Evolutionary conservation across 2,113 vertebrate genomes (phyloP).

Genomic region (Cynocephalus volans): DNA sequence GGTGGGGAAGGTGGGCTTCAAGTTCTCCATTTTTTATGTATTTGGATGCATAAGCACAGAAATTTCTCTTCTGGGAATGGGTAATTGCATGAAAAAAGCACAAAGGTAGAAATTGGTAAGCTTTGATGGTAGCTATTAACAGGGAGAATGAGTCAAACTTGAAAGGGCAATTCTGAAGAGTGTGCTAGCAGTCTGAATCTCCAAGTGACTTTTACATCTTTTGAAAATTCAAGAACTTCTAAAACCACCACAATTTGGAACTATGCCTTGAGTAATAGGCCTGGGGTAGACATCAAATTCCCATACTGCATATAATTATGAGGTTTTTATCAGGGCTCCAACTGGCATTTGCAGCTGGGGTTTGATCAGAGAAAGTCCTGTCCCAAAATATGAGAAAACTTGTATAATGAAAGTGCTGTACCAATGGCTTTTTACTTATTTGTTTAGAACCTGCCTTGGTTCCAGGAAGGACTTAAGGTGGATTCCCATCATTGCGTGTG

Average conservation of each 20-base stretch:
- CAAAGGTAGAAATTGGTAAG: background rate
- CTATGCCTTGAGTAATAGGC: slow-evolving; percentile 62
- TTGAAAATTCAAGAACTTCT: slow-evolving; percentile 71
- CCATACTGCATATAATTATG: slow-evolving; percentile 67
- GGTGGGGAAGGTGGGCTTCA: background rate
- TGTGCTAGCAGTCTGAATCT: background rate
- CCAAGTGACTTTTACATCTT: slow-evolving; percentile 57
- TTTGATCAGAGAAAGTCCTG: slow-evolving; percentile 59
- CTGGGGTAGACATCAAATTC: slow-evolving; percentile 44
- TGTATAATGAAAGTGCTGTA: slow-evolving; percentile 13
- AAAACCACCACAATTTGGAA: slow-evolving; percentile 66
- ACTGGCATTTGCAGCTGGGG: slow-evolving; percentile 53
- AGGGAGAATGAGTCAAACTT: background rate
- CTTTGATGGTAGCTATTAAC: background rate
- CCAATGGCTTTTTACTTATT: slow-evolving; percentile 42
- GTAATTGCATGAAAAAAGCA: background rate
- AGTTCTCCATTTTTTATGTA: slow-evolving; percentile 11
- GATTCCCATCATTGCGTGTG: background rate
- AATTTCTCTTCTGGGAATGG: background rate
- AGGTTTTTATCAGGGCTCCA: slow-evolving; percentile 67
- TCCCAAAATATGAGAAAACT: slow-evolving; percentile 61
- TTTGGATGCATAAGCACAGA: background rate
- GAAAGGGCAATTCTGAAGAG: slow-evolving; percentile 37
- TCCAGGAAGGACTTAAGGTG: slow-evolving; percentile 62
- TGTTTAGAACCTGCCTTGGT: slow-evolving; percentile 50